Conservation (phyloP, 2,888 invertebrate genomes). For the Dynastes grantii region DNA sequence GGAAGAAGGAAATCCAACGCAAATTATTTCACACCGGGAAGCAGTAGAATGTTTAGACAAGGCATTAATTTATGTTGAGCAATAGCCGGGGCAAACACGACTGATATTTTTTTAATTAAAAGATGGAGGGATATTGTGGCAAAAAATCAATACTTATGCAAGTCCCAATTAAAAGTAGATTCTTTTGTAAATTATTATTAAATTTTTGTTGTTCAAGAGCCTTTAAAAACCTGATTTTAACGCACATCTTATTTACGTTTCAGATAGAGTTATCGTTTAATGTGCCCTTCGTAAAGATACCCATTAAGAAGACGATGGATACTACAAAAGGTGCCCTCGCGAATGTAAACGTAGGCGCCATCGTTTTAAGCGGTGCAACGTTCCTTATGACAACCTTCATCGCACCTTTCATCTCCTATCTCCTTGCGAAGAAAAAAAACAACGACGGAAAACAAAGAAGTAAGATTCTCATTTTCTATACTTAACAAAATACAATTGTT, state of each 20-base stretch:
- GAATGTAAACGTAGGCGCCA: slow-evolving; percentile 76
- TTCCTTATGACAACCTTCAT: slow-evolving; percentile 74
- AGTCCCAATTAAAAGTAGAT: too few relatives aligned
- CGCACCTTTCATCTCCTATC: slow-evolving; percentile 71
- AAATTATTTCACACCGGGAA: too few relatives aligned
- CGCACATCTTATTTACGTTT: slow-evolving; percentile 56
- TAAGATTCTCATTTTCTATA: slow-evolving; percentile 50
- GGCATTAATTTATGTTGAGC: too few relatives aligned
- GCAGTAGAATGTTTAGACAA: too few relatives aligned
- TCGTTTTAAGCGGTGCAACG: slow-evolving; percentile 75
- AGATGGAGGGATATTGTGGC: too few relatives aligned
- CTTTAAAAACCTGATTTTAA: too few relatives aligned
- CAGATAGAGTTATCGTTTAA: slow-evolving; percentile 79
- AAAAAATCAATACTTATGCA: too few relatives aligned
- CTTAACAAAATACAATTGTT: neutral
- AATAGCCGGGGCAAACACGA: too few relatives aligned
- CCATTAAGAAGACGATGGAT: slow-evolving; percentile 73
- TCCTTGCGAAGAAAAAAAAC: slow-evolving; percentile 52
- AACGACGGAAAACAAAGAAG: slow-evolving; percentile 50
- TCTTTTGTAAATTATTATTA: too few relatives aligned
- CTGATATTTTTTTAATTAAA: too few relatives aligned
- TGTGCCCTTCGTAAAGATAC: slow-evolving; percentile 80
- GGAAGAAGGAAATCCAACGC: too few relatives aligned
- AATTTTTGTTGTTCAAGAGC: too few relatives aligned
- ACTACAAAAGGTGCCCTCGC: slow-evolving; percentile 72